Percentiles rank a stretch among this genome's conserved stretches.
Evolutionary conservation across 2,797 vertebrate genomes (phyloP).

Genomic region (Macropodus opercularis): DNA sequence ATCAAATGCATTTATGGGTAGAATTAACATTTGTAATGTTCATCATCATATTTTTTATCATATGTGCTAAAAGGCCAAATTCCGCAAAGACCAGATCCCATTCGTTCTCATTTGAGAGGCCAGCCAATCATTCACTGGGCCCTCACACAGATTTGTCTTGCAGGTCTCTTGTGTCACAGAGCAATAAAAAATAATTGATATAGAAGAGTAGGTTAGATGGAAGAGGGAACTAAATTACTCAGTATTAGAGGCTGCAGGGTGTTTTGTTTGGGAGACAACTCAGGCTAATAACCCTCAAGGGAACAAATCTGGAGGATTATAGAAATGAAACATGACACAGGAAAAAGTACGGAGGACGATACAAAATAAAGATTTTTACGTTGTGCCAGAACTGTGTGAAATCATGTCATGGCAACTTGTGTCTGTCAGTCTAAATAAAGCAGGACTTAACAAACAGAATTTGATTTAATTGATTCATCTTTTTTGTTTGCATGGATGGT

Average conservation of each 20-base stretch:
- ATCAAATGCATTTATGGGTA: no score
- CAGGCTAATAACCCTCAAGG: slow-evolving; percentile 28
- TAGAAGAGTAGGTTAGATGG: slow-evolving; percentile 51
- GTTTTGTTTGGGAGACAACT: slow-evolving; percentile 31
- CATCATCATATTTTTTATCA: no score
- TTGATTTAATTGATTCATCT: neutral
- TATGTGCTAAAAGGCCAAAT: no score
- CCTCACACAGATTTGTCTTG: slow-evolving; percentile 40
- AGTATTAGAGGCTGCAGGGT: slow-evolving; percentile 42
- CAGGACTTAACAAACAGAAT: neutral
- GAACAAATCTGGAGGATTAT: slow-evolving; percentile 5
- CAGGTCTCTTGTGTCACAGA: slow-evolving; percentile 43
- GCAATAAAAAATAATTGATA: slow-evolving; percentile 66
- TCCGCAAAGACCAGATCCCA: neutral
- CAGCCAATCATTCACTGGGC: slow-evolving; percentile 38
- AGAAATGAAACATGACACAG: slow-evolving; percentile 29
- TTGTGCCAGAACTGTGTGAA: slow-evolving; percentile 2
- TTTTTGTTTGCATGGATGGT: neutral
- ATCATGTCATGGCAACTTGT: slow-evolving; percentile 1
- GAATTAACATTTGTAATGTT: no score
- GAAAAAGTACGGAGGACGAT: slow-evolving; percentile 9
- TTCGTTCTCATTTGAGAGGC: slow-evolving; percentile 5
- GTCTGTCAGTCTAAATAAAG: neutral
- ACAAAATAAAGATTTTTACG: neutral
- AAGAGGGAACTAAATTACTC: slow-evolving; percentile 42